These are phyloP conservation scores for Labrus mixtus DNA, from an alignment of 2,113 vertebrate species.

Conservation along the genomic window DNA sequence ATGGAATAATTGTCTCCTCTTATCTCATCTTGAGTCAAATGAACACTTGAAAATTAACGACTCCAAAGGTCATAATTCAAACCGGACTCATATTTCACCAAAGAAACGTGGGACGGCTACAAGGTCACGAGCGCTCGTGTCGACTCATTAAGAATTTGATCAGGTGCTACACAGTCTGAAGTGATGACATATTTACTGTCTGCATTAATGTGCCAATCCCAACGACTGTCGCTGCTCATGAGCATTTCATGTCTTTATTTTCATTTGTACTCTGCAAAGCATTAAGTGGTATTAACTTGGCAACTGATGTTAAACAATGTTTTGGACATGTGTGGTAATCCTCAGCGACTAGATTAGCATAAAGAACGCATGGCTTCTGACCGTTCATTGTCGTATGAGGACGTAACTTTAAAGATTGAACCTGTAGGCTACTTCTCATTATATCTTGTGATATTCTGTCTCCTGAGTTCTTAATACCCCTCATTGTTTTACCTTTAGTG, in stretches of 20 bases:
- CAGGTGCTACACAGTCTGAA: conserved; percentile 7
- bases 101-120: conserved; percentile 10
- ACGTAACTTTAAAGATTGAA: background rate
- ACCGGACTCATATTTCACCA: conserved; percentile 20
- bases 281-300: conserved; percentile 29
- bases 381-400: background rate
- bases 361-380: background rate
- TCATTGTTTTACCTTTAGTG: conserved; percentile 54
- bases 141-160: conserved; percentile 44
- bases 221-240: background rate
- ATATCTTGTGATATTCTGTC: background rate
- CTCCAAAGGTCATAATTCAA: conserved; percentile 37
- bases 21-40: conserved; percentile 62
- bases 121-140: conserved; percentile 32
- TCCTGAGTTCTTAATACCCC: background rate
- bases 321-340: conserved; percentile 28
- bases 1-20: conserved; percentile 72
- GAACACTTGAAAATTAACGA: conserved; percentile 48
- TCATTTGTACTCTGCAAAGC: conserved; percentile 23
- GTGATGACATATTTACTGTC: conserved; percentile 41
- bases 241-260: conserved; percentile 47
- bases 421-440: no score
- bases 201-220: conserved; percentile 23
- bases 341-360: background rate
- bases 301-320: conserved; percentile 7